These are phyloP conservation scores for Ichneumoninae sp. DNA, from an alignment of 2,888 invertebrate species.

Conservation along the genomic window DNA sequence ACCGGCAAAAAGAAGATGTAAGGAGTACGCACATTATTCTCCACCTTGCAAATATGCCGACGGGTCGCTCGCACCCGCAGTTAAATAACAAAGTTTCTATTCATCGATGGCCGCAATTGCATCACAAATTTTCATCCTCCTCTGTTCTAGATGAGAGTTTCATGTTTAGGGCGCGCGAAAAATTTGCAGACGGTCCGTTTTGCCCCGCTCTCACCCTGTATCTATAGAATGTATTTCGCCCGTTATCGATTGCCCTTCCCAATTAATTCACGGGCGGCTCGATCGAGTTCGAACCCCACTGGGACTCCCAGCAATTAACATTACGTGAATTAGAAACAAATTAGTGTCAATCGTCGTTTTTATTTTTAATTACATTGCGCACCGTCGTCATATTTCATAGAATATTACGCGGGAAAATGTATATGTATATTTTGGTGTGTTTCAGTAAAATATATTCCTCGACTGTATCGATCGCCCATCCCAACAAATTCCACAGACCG, in stretches of 20 bases:
- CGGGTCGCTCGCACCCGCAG: too few relatives aligned
- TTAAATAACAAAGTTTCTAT: too few relatives aligned
- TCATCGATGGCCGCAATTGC: too few relatives aligned
- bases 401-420: not conserved
- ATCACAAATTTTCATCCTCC: too few relatives aligned
- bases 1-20: too few relatives aligned
- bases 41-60: too few relatives aligned
- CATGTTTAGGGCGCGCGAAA: not conserved
- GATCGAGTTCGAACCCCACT: not conserved
- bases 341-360: not conserved
- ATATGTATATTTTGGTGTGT: not conserved
- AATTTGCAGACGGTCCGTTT: not conserved
- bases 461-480: not conserved
- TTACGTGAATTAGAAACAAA: not conserved
- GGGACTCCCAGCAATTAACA: not conserved
- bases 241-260: constrained; percentile 12
- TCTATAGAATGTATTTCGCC: not conserved
- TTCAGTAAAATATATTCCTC: not conserved
- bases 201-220: not conserved
- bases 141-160: not conserved
- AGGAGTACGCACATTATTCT: too few relatives aligned
- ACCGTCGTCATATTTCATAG: not conserved
- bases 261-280: not conserved
- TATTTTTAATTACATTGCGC: not conserved
- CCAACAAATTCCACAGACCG: not conserved